A percentile compares a stretch with the other conserved stretches of the same genome.
Evolutionary conservation across 2,888 invertebrate species (phyloP).

Genomic region (Agonopterix arenella): DNA sequence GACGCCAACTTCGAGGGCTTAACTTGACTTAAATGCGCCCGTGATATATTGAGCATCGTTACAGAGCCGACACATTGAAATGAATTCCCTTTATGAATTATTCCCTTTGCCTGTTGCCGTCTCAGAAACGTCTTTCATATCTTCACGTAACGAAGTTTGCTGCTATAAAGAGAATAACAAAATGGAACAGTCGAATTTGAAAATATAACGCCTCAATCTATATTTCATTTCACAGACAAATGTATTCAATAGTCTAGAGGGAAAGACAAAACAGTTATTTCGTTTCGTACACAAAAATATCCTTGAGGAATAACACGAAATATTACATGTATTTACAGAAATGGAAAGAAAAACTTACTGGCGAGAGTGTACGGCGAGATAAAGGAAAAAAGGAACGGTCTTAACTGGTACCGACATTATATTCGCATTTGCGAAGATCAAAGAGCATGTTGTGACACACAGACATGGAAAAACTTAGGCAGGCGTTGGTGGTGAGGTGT

Average conservation of each 20-base stretch:
- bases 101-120: slow-evolving; percentile 18
- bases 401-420: slow-evolving; percentile 69
- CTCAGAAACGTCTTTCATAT: slow-evolving; percentile 25
- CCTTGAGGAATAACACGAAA: slow-evolving; percentile 45
- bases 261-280: slow-evolving; percentile 54
- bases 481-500: slow-evolving; percentile 41
- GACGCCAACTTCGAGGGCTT: slow-evolving; percentile 49
- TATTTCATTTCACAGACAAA: slow-evolving; percentile 45
- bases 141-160: slow-evolving; percentile 23
- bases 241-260: slow-evolving; percentile 48
- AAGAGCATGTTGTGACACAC: slow-evolving; percentile 69
- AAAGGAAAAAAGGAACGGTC: slow-evolving; percentile 52
- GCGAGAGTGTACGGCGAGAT: slow-evolving; percentile 42
- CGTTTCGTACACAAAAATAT: slow-evolving; percentile 39
- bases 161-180: slow-evolving; percentile 22
- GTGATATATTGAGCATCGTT: slow-evolving; percentile 54
- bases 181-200: slow-evolving; percentile 29
- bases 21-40: slow-evolving; percentile 59
- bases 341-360: slow-evolving; percentile 36
- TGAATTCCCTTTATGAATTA: slow-evolving; percentile 44
- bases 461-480: slow-evolving; percentile 54
- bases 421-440: slow-evolving; percentile 74
- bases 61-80: slow-evolving; percentile 43
- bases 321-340: slow-evolving; percentile 24
- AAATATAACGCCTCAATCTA: slow-evolving; percentile 38